A percentile compares a stretch with the other conserved stretches of the same genome.
Conservation (phyloP, 2,113 vertebrate species). For the Alosa alosa region DNA sequence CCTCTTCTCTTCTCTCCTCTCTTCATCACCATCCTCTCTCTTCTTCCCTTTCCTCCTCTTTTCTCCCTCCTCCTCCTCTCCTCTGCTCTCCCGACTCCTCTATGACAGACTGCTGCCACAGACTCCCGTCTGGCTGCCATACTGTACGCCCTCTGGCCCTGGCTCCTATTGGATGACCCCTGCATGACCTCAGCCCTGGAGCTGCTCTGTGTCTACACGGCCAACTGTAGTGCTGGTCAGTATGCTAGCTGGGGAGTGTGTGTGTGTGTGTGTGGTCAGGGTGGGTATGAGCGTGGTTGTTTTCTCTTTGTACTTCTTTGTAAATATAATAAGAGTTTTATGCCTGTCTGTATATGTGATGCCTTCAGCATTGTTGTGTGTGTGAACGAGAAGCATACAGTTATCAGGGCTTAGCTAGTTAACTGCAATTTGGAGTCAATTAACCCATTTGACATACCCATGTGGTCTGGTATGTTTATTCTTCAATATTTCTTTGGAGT, state of each 20-base stretch:
- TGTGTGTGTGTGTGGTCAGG: not conserved
- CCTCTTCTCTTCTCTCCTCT: not conserved
- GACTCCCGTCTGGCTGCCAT: constrained; percentile 75
- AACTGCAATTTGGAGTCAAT: too few species aligned
- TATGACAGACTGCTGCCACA: constrained; percentile 74
- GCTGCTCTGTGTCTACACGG: constrained; percentile 90
- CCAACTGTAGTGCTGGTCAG: constrained; percentile 81
- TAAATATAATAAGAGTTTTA: not conserved
- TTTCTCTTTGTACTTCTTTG: not conserved
- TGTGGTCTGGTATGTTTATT: not conserved
- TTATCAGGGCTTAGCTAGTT: too few species aligned
- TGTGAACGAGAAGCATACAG: not conserved
- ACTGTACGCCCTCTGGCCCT: constrained; percentile 85
- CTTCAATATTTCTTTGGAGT: too few species aligned
- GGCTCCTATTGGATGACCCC: constrained; percentile 83
- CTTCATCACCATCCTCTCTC: not conserved
- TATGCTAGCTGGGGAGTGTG: not conserved
- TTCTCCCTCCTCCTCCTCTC: not conserved
- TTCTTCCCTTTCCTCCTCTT: not conserved
- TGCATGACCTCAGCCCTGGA: constrained; percentile 82
- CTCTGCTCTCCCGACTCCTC: not conserved
- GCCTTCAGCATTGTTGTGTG: not conserved
- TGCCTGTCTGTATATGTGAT: not conserved
- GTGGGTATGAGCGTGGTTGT: not conserved
- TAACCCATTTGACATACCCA: too few species aligned